Base-by-base conservation (phyloP, 2,888 invertebrate species). In the Lamellibrachia columna region DNA sequence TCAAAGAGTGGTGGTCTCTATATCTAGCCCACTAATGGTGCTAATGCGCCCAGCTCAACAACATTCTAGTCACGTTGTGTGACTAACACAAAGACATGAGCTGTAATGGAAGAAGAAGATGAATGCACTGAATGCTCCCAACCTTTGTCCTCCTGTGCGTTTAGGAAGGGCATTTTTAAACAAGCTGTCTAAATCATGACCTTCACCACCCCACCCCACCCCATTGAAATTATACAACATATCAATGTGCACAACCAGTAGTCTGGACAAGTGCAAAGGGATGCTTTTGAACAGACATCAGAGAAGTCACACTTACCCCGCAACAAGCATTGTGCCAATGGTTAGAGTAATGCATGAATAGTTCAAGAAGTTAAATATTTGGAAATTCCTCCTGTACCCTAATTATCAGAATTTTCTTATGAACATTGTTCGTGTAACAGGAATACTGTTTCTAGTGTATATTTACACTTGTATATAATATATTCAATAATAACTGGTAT, bases 81-180 rank as follows among this genome's bases (percentile, higher is more conserved):
- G 40, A 40, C 40, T 40, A 40, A 40, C 40, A 22, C 75, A 75
- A n/a, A 75, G 22, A 75, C 75, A 22, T 15, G 15, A 58, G 11
- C 75, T 75, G 75, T 75, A 75, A 75, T 22, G 11, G 22, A 6
- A 75, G 75, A 75, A 75, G 75, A 75, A 75, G 75, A 6, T 22
- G 75, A 75, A 75, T 22, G 75, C 75, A 75, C 22, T 75, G 75
- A 11, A 2, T 75, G 75, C 15, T 75, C 75, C 75, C 75, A 75
- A 75, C 75, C 75, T 75, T 75, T 75, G 75, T 75, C 75, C 75
- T 75, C 75, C 22, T 15, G 22, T 15, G 75, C 15, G 22, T 75
- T 75, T 22, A n/a, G 75, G 75, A 75, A 75, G 75, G 75, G 75
- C 75, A 75, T 75, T 75, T 75, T 75, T 75, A 75, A 58, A 75